A percentile compares a stretch with the other conserved stretches of the same genome.
phyloP scores from a whole-genome alignment of 2,113 vertebrate species.

The Progne subis region DNA sequence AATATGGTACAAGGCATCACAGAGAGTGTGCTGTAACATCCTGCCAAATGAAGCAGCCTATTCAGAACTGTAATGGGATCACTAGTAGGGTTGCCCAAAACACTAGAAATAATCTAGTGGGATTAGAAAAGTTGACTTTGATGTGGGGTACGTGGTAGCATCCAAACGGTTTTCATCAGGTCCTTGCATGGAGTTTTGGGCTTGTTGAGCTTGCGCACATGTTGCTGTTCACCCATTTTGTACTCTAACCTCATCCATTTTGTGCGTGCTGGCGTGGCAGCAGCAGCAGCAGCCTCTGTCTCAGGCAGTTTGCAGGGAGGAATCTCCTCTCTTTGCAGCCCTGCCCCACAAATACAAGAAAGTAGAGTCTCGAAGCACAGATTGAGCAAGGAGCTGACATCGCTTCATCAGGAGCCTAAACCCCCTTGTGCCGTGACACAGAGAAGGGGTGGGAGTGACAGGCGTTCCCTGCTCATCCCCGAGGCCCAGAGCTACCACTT shows the following conservation, averaged over 20 bases:
- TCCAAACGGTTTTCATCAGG: neutral
- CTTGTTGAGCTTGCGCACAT: fast-evolving
- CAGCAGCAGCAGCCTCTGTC: neutral
- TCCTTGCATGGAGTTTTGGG: neutral
- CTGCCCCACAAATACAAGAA: neutral
- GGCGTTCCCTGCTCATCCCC: neutral
- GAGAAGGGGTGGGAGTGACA: neutral
- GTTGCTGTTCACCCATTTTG: neutral
- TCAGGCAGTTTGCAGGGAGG: neutral
- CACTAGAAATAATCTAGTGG: neutral
- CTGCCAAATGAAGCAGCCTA: neutral
- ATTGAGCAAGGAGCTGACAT: neutral
- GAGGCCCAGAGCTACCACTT: slow-evolving; percentile 27
- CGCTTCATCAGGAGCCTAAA: neutral
- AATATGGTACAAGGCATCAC: neutral
- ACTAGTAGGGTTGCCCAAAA: neutral
- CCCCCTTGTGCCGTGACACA: neutral
- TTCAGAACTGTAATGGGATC: neutral
- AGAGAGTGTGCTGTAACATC: neutral
- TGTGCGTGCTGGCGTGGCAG: fast-evolving
- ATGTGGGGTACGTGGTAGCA: neutral
- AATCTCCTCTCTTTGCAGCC: neutral
- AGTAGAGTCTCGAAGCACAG: neutral
- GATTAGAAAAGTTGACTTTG: neutral
- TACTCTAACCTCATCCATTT: neutral